Evolutionary conservation across 1,140 invertebrate genomes (phyloP), one percentile per base, ranked within the genome.

Genomic region (Drosophila erecta): DNA sequence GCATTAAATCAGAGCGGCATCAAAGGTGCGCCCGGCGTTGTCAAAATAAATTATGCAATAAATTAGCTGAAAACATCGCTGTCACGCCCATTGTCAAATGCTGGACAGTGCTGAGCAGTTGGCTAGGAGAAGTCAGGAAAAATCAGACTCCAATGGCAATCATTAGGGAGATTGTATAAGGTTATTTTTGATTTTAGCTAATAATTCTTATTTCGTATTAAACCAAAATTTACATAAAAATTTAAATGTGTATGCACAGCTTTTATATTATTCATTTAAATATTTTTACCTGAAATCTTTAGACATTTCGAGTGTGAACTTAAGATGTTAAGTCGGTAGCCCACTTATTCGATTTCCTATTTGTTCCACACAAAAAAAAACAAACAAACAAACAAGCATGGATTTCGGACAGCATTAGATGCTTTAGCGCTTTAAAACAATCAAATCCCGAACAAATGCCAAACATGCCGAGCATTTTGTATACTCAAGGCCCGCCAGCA

Each of bases 1-100:
- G 58, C 79, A 78, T 74, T 86, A 87, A 85, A 87, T 86, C 74
- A 86, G 44, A 24, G 50, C 40, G 69, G 74, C 81, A 78, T 86
- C 81, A 87, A 86, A 87, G 83, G 60, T 87, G 78, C 61, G 79
- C 65, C 51, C 47, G 64, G 65, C 47, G 65, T 38, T 86, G 84
- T 87, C 83, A 79, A 76, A 87, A 83, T 87, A 89, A 89, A 86
- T 86, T 79, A 87, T 62, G 75, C 79, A 79, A 86, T 86, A 86
- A 86, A 86, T 86, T 76, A 79, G 57, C 70, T 79, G n/a, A 66
- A 60, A 65, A 55, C 37, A 37, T 33, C 43, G 30, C 56, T 67
- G 54, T 14, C 47, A 41, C 54, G 46, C 20, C 40, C 38, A 75
- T 71, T 87, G 65, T 86, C 38, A 14, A 0, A 55, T 43, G 37